A percentile compares a stretch with the other conserved stretches of the same genome.
Conservation (phyloP, 2,888 invertebrate genomes). For the Netelia virgata region DNA sequence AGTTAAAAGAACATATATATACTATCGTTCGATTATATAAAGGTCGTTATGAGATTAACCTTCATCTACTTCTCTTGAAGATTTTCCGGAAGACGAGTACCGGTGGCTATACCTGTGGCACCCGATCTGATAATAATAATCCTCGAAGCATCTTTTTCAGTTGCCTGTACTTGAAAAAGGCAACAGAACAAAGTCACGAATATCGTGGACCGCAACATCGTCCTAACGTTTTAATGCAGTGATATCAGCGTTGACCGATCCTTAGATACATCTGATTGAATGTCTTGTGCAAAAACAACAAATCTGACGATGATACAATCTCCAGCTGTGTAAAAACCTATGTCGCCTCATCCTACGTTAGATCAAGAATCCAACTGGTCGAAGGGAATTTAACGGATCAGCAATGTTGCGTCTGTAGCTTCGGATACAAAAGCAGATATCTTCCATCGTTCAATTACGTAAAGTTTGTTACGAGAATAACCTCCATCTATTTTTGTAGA, state of each 20-base stretch:
- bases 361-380: not conserved
- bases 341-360: not conserved
- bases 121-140: slow-evolving; percentile 87
- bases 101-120: slow-evolving; percentile 86
- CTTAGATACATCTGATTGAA: slow-evolving; percentile 16
- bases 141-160: slow-evolving; percentile 57
- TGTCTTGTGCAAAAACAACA: not conserved
- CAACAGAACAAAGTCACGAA: slow-evolving; percentile 31
- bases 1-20: not conserved
- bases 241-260: not conserved
- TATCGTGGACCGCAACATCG: slow-evolving; percentile 33
- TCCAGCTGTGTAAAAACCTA: not conserved
- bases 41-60: not conserved
- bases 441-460: not conserved
- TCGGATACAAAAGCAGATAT: not conserved
- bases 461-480: not conserved
- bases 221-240: not conserved
- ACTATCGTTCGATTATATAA: not conserved
- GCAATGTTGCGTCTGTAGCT: not conserved
- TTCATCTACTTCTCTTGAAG: not conserved
- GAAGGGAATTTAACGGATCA: not conserved
- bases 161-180: slow-evolving; percentile 10
- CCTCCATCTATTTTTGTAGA: not conserved
- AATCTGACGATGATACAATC: not conserved
- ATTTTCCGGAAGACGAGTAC: not conserved